Base-by-base conservation (phyloP, 2,888 invertebrate species). In the Scotopteryx bipunctaria region DNA sequence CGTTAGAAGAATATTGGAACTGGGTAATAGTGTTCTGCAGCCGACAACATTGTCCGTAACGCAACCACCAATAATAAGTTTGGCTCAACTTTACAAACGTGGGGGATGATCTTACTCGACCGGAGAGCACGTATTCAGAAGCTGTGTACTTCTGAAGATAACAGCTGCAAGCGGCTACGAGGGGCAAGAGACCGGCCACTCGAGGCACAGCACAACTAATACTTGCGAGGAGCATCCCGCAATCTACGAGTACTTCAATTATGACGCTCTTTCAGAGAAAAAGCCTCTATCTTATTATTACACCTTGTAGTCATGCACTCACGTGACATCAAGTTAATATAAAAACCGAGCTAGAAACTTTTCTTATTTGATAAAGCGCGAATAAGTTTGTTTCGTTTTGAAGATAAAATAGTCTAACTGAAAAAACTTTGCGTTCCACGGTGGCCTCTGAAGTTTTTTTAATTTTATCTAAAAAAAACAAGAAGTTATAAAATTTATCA, bases 141-240 rank as follows among this genome's bases (percentile, higher is more conserved):
- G 61, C 66, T 61, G 64, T 57, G 57, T 64, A 73, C 70, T 76
- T 75, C 63, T 64, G 64, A 69, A 68, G 72, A 77, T 78, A 78
- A 75, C 78, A 73, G 69, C 73, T 70, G 71, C 49, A 58, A 61
- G 62, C 65, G 63, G 63, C 64, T 71, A 53, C 55, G 25, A 55
- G 56, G 23, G 53, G 57, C 68, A 69, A 64, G 65, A 63, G 61
- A 62, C 55, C 55, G 59, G 57, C 15, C 49, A 50, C 70, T 73
- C 40, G 61, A 50, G 32, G 1, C 37, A 19, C 19, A 66, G 62
- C 61, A 33, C 17, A 38, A 14, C 11, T 36, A 31, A 19, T 41
- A 47, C 32, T 17, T 23, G 13, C 19, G 23, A 23, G 16, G 11
- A 65, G 62, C 53, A 68, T 67, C 69, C 9, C 61, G 59, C 59